phyloP scores from a whole-genome alignment of 1,140 invertebrate species.

The Drosophila novamexicana region DNA sequence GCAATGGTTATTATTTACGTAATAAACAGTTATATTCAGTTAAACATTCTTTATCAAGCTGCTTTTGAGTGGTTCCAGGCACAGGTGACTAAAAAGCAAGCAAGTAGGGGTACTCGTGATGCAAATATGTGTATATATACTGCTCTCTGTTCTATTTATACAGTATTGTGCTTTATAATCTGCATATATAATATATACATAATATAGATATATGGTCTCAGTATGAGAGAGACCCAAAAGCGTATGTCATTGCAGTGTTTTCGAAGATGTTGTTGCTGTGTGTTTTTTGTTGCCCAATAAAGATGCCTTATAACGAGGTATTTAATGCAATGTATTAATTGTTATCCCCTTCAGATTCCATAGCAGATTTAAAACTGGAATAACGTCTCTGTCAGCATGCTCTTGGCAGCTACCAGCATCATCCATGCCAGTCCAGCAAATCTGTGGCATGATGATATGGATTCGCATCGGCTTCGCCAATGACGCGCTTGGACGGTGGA shows the following conservation, averaged over 20 bases:
- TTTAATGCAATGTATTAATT: slow-evolving; percentile 81
- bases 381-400: slow-evolving; percentile 71
- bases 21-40: too few relatives aligned
- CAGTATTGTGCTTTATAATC: too few relatives aligned
- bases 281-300: slow-evolving; percentile 55
- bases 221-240: neutral
- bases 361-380: slow-evolving; percentile 76
- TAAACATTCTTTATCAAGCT: too few relatives aligned
- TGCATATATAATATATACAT: neutral
- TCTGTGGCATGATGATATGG: slow-evolving; percentile 32
- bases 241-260: neutral
- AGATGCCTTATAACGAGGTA: slow-evolving; percentile 63
- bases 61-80: too few relatives aligned
- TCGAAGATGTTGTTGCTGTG: neutral
- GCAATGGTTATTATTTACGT: too few relatives aligned
- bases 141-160: too few relatives aligned
- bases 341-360: slow-evolving; percentile 36
- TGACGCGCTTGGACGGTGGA: slow-evolving; percentile 49
- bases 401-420: slow-evolving; percentile 28
- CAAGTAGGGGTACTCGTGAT: too few relatives aligned
- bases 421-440: slow-evolving; percentile 1
- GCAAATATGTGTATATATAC: too few relatives aligned
- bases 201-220: neutral
- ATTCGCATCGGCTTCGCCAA: slow-evolving; percentile 42
- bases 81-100: too few relatives aligned